Base-by-base conservation (phyloP, 2,113 vertebrate species). In the Leucopternis melanops region DNA sequence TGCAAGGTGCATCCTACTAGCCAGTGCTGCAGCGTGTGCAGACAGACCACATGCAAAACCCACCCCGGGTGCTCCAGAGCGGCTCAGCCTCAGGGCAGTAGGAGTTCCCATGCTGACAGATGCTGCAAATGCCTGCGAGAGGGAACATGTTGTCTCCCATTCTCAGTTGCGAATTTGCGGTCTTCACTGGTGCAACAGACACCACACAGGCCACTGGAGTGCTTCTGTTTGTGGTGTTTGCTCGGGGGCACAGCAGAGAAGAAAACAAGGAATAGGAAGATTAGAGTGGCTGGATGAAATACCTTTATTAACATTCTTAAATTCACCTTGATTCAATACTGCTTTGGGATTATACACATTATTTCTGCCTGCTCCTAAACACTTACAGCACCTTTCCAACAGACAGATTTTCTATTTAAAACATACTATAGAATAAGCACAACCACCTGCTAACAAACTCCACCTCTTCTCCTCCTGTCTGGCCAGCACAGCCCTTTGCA, bases 361-460 rank as follows among this genome's bases (percentile, higher is more conserved):
- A 49, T 55, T 75, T 66, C 75, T 69, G 32, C 44, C 62, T 73
- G 65, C 69, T 83, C 36, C 74, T 87, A 84, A 90, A 91, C 8
- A 72, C 66, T 94, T 47, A 82, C 13, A 82, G 61, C 40, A 88
- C 29, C 71, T 31, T 87, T 90, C 66, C 58, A 90, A 89, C 19
- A 84, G 47, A 94, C 7, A 87, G 73, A 86, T 61, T 87, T 82
- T 50, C 61, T 91, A 77, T 91, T 95, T 96, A 80, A 97, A 97
- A 94, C 54, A 12, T 31, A 63, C 75, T 77, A 81, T 26, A 77
- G 59, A 79, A 79, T 8, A 52, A 83, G 27, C 67, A 45, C 42
- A 92, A 55, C 32, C 54, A 82, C 50, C 92, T 94, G 71, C 57
- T 77, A 92, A 71, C 75, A 93, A 85, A 69, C 45, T 62, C 40